Base-by-base conservation (phyloP, 2,888 invertebrate species). In the Osmoderma eremita region DNA sequence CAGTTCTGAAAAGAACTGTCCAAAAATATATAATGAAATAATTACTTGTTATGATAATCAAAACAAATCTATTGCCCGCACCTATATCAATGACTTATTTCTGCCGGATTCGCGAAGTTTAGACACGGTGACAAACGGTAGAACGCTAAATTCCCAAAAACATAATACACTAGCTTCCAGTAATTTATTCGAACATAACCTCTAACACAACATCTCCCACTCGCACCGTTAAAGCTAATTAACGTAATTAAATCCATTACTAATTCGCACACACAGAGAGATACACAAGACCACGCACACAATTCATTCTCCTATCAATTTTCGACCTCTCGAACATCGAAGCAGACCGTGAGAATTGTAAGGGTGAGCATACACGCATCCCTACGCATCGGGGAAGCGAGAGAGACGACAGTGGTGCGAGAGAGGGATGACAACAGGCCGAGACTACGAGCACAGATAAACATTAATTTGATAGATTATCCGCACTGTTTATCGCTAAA, bases 401-500 rank as follows among this genome's bases (percentile, higher is more conserved):
- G 41, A 56, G 12, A 12, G 20, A 15, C 17, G 12, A 3, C 17
- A 5, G 6, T 24, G 8, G 42, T 41, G 13, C 17, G 15, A 30
- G 30, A n/a, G 20, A 12, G 42, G 15, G 12, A 41, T n/a, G 45
- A 22, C 20, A 15, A 48, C 45, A 22, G 58, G 45, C 45, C 45
- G 58, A 41, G 58, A 61, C 58, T 61, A 61, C 58, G 61, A 66
- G 30, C 2, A 10, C 68, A 68, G 68, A 68, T 68, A 68, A 68
- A 65, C 68, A 68, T 63, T 79, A 80, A 80, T 80, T 79, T 78
- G 80, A 79, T 79, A 81, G 80, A 81, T 81, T 81, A 81, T 80
- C 78, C 80, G 78, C 79, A 73, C 79, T 80, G 81, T 80, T 81
- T 80, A 80, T 80, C 80, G 77, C 78, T 76, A 80, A 80, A 80